Percentiles rank a stretch among this genome's conserved stretches.
Conservation (phyloP, 2,888 invertebrate species). For the Zygothrica quintamaculata region DNA sequence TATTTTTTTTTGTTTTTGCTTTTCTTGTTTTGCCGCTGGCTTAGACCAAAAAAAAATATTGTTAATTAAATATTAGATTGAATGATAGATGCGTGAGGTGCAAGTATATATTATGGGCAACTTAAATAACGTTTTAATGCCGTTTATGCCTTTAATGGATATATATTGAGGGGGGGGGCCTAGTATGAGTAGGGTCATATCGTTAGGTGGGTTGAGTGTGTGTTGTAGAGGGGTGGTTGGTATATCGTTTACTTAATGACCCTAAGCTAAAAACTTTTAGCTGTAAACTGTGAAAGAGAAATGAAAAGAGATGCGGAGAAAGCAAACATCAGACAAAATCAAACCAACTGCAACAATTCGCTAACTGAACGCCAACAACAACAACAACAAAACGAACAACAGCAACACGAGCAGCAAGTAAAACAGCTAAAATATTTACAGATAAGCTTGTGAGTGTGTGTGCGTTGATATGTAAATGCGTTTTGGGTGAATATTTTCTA, state of each 20-base stretch:
- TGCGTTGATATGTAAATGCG: conserved; percentile 45
- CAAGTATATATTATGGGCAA: conserved; percentile 14
- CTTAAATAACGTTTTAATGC: conserved; percentile 70
- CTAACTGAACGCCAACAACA: conserved; percentile 38
- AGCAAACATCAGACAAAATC: conserved; percentile 58
- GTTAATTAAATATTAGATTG: conserved; percentile 60
- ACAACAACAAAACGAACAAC: conserved; percentile 17
- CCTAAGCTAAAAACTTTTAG: conserved; percentile 62
- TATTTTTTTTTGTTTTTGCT: conserved; percentile 23
- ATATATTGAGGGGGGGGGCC: conserved; percentile 35
- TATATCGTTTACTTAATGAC: conserved; percentile 80
- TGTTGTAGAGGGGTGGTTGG: no score
- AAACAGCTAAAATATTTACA: conserved; percentile 59
- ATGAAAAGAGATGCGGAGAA: conserved; percentile 74
- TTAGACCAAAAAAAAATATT: conserved; percentile 30
- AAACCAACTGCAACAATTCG: conserved; percentile 70
- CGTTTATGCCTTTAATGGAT: conserved; percentile 49
- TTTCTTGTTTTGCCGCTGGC: conserved; percentile 51
- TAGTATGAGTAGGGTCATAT: conserved; percentile 30
- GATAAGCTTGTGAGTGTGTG: conserved; percentile 2
- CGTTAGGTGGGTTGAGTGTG: conserved; percentile 68
- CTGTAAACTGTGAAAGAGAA: conserved; percentile 75
- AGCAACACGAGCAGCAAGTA: conserved; percentile 35
- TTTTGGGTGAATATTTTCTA: conserved; percentile 63
- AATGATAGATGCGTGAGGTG: conserved; percentile 25